Evolutionary conservation across 2,113 vertebrate species (phyloP).

Genomic region (Naja naja): DNA sequence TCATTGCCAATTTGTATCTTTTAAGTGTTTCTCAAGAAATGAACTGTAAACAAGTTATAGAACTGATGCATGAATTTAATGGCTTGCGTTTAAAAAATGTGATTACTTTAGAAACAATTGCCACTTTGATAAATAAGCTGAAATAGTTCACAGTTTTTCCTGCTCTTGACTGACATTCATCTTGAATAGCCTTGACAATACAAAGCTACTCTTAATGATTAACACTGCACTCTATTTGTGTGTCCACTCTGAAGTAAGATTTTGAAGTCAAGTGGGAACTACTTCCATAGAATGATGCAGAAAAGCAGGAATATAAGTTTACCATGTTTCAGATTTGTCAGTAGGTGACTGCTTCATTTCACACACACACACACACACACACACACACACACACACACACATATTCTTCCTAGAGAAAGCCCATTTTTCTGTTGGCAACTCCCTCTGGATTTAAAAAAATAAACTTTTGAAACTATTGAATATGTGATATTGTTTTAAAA

Average conservation of each 20-base stretch:
- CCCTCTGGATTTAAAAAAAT: background rate
- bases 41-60: background rate
- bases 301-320: background rate
- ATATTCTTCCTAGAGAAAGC: background rate
- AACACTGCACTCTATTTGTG: background rate
- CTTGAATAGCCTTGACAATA: background rate
- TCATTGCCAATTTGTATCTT: background rate
- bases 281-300: background rate
- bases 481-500: background rate
- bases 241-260: background rate
- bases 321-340: background rate
- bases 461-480: background rate
- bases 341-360: background rate
- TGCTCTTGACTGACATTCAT: background rate
- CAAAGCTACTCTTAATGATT: background rate
- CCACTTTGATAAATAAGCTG: slow-evolving; percentile 16
- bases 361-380: background rate
- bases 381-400: background rate
- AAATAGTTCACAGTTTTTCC: slow-evolving; percentile 27
- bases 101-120: background rate
- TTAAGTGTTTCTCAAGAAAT: background rate
- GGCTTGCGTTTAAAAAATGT: slow-evolving; percentile 1
- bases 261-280: background rate
- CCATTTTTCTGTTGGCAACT: background rate
- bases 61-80: background rate